Evolutionary conservation across 2,113 vertebrate genomes (phyloP).

Genomic region (Lonchura striata): DNA sequence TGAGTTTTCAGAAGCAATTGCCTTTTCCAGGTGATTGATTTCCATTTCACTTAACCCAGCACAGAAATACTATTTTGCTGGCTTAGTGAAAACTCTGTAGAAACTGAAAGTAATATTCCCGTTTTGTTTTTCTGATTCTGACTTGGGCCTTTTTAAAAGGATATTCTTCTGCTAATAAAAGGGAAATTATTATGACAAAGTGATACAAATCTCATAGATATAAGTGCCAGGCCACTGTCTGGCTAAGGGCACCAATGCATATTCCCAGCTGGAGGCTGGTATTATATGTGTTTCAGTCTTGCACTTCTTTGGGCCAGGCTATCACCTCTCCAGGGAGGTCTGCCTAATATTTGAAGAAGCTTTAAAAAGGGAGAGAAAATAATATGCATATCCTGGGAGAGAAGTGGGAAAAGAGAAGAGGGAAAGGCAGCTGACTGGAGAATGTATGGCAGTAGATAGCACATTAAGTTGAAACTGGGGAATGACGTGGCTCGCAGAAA

Average conservation of each 20-base stretch:
- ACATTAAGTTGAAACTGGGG: background rate
- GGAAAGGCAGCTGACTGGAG: background rate
- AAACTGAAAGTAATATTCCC: background rate
- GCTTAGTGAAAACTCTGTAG: background rate
- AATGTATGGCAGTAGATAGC: background rate
- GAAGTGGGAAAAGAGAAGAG: background rate
- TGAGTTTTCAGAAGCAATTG: background rate
- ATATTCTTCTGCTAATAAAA: background rate
- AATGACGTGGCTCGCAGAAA: background rate
- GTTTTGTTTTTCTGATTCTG: background rate
- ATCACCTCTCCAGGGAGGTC: background rate
- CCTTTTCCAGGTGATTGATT: background rate
- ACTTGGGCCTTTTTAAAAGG: background rate
- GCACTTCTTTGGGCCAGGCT: background rate
- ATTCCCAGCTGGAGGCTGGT: background rate
- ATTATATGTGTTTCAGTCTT: slow-evolving; percentile 1
- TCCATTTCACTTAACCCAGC: background rate
- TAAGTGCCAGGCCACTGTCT: background rate
- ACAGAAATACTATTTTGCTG: background rate
- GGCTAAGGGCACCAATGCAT: background rate
- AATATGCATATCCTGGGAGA: background rate
- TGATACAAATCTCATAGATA: background rate
- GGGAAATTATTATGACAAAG: background rate
- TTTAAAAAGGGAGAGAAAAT: background rate
- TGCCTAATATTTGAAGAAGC: slow-evolving; percentile 29